Percentiles rank a stretch among this genome's conserved stretches.
phyloP scores from a whole-genome alignment of 2,888 invertebrate genomes.

The Oligia strigilis region DNA sequence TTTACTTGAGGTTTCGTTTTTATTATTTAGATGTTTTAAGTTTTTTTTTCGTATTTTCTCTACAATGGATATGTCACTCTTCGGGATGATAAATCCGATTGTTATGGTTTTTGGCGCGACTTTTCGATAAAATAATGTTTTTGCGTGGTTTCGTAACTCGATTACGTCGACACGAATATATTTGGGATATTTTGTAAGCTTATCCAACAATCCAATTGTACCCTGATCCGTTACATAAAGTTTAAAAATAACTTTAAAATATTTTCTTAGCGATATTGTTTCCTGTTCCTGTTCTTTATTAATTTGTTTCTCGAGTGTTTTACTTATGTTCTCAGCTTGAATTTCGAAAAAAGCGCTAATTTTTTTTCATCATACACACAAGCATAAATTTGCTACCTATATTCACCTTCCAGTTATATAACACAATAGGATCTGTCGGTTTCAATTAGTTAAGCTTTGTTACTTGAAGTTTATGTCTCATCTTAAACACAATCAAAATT shows the following conservation, averaged over 20 bases:
- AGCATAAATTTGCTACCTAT: constrained; percentile 62
- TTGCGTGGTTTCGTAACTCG: constrained; percentile 37
- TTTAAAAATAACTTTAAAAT: not conserved
- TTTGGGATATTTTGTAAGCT: constrained; percentile 2
- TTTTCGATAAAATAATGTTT: constrained; percentile 43
- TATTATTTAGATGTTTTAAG: constrained; percentile 42
- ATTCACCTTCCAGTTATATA: constrained; percentile 71
- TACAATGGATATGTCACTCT: constrained; percentile 48
- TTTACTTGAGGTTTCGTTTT: constrained; percentile 56
- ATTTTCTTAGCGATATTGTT: not conserved
- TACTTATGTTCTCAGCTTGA: not conserved
- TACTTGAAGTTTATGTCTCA: constrained; percentile 69
- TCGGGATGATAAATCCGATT: constrained; percentile 52
- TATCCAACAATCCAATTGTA: not conserved
- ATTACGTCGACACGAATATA: constrained; percentile 28
- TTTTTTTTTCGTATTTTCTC: constrained; percentile 34
- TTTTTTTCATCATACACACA: constrained; percentile 71
- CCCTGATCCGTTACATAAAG: not conserved
- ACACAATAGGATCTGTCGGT: constrained; percentile 77
- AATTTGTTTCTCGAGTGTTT: constrained; percentile 3
- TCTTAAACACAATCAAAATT: constrained; percentile 21
- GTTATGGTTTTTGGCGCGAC: constrained; percentile 47
- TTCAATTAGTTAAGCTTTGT: constrained; percentile 77
- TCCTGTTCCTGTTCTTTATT: not conserved
- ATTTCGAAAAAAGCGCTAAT: not conserved